A percentile compares a stretch with the other conserved stretches of the same genome.
Conservation (phyloP, 2,797 vertebrate genomes). For the Notoglanidium macrostoma region DNA sequence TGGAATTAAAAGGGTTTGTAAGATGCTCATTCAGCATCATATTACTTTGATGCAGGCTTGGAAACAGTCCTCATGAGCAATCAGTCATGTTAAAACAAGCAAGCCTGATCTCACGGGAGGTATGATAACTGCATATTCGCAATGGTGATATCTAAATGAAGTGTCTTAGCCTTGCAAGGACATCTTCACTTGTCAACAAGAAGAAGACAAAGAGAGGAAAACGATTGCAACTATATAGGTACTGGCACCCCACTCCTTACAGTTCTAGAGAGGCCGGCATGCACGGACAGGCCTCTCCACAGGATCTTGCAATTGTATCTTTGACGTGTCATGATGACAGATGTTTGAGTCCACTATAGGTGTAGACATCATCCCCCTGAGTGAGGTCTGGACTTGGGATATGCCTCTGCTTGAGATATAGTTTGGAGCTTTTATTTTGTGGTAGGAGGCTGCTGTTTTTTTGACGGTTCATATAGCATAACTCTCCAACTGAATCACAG, state of each 20-base stretch:
- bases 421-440: conserved; percentile 23
- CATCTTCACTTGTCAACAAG: conserved; percentile 37
- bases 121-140: conserved; percentile 43
- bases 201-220: conserved; percentile 48
- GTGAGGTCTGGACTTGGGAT: conserved; percentile 68
- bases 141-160: conserved; percentile 42
- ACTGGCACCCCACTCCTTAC: conserved; percentile 48
- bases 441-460: conserved; percentile 72
- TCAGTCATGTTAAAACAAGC: conserved; percentile 61
- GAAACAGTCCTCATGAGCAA: conserved; percentile 62
- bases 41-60: conserved; percentile 66
- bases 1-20: conserved; percentile 54
- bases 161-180: conserved; percentile 32
- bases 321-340: conserved; percentile 87
- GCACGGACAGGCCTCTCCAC: conserved; percentile 91
- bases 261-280: conserved; percentile 74
- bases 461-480: conserved; percentile 71
- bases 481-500: conserved; percentile 65
- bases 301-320: conserved; percentile 91
- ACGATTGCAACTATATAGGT: conserved; percentile 36
- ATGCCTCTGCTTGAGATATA: conserved; percentile 55
- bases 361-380: conserved; percentile 59
- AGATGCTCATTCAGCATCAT: conserved; percentile 68
- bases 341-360: conserved; percentile 54
- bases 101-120: conserved; percentile 56